Conservation (phyloP, 2,888 invertebrate species). For the Hetaerina titia region DNA sequence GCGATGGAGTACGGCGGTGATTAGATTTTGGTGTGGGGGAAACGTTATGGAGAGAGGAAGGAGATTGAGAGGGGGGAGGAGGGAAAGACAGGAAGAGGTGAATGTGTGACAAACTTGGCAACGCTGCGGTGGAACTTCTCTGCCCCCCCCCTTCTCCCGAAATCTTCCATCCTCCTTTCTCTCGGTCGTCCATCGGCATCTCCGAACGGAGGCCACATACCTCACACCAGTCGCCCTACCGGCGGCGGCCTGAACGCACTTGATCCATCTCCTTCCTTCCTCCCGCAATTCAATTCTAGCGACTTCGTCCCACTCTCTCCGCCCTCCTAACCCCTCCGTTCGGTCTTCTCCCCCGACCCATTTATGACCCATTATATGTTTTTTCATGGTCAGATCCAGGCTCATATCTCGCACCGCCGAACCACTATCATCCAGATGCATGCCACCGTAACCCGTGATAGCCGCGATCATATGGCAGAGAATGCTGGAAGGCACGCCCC, state of each 20-base stretch:
- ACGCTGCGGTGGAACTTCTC: not conserved
- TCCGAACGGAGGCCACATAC: not conserved
- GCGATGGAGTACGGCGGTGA: not conserved
- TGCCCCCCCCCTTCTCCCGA: constrained; percentile 23
- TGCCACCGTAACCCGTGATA: not conserved
- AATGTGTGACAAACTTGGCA: constrained; percentile 51
- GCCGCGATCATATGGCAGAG: not conserved
- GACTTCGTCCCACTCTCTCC: not conserved
- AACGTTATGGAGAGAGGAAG: not conserved
- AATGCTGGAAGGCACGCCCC: constrained; percentile 18
- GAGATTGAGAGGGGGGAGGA: not conserved
- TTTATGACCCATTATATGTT: not conserved
- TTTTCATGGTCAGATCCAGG: constrained; percentile 33
- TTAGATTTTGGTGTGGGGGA: not conserved
- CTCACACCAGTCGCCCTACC: constrained; percentile 3
- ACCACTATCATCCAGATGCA: not conserved
- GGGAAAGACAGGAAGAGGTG: not conserved
- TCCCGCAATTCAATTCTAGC: not conserved
- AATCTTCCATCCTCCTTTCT: constrained; percentile 29
- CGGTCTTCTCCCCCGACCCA: not conserved
- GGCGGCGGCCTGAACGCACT: not conserved
- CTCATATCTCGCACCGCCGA: not conserved
- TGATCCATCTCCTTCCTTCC: not conserved
- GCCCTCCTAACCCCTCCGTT: not conserved
- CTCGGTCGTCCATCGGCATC: constrained; percentile 49